Conservation (phyloP, 1,140 invertebrate genomes). For the Hypothenemus hampei region DNA sequence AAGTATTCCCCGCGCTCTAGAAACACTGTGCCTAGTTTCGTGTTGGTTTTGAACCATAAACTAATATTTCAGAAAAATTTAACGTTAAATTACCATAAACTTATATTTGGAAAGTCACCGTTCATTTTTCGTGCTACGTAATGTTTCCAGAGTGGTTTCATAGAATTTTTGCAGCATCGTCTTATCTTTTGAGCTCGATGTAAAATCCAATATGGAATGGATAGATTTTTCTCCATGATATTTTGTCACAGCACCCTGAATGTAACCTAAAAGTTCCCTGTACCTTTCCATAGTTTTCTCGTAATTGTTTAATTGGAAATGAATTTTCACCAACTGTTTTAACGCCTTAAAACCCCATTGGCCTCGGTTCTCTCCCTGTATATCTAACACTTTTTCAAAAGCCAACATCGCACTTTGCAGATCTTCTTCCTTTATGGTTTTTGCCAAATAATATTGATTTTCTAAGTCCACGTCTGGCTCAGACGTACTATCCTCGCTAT, state of each 20-base stretch:
- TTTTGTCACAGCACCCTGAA: slow-evolving; percentile 95
- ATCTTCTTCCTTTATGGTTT: slow-evolving; percentile 97
- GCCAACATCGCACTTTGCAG: slow-evolving; percentile 82
- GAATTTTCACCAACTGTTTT: slow-evolving; percentile 99
- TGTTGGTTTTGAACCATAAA: slow-evolving; percentile 99
- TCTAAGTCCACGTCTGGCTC: slow-evolving; percentile 99
- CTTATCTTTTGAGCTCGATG: slow-evolving; percentile 98
- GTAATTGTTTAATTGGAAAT: slow-evolving; percentile 96
- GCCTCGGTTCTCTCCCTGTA: slow-evolving; percentile 95
- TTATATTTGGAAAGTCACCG: slow-evolving; percentile 25
- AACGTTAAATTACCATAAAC: not conserved
- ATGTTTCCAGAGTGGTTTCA: slow-evolving; percentile 94
- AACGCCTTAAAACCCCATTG: slow-evolving; percentile 99
- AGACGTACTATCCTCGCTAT: slow-evolving; percentile 90
- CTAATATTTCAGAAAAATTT: slow-evolving; percentile 46
- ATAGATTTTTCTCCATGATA: slow-evolving; percentile 99
- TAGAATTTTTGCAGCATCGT: slow-evolving; percentile 98
- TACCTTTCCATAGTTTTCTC: slow-evolving; percentile 95
- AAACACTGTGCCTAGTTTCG: slow-evolving; percentile 97
- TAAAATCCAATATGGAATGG: slow-evolving; percentile 98
- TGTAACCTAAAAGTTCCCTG: slow-evolving; percentile 93
- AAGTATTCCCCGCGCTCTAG: slow-evolving; percentile 92
- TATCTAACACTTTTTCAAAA: slow-evolving; percentile 92
- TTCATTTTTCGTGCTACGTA: slow-evolving; percentile 98
- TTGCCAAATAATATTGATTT: slow-evolving; percentile 99